Conservation (phyloP, 2,113 vertebrate species). For the Nanorana parkeri region DNA sequence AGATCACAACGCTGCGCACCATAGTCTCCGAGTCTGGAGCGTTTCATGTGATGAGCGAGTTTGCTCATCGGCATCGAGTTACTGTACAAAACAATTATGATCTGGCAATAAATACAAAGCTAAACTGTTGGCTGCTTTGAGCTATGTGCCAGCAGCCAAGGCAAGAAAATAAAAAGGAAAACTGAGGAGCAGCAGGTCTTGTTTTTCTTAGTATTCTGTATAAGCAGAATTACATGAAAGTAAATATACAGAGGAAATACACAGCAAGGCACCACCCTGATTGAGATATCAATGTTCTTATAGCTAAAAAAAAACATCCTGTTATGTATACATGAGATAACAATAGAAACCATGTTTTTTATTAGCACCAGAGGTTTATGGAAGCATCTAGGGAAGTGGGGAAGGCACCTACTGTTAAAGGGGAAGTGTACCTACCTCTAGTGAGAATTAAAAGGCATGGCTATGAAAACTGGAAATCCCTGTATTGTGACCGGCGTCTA, state of each 20-base stretch:
- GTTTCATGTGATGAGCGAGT: no score
- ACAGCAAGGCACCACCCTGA: constrained; percentile 45
- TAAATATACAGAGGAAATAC: constrained; percentile 44
- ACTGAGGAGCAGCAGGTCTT: not conserved
- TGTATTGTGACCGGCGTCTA: no score
- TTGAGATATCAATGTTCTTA: constrained; percentile 31
- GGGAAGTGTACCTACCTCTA: not conserved
- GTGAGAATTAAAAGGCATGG: no score
- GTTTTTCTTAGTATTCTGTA: constrained; percentile 4
- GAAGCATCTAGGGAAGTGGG: not conserved
- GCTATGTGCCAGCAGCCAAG: no score
- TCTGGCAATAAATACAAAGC: no score
- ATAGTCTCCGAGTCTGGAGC: no score
- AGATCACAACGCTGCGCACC: no score
- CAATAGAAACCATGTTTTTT: not conserved
- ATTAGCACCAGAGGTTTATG: constrained; percentile 16
- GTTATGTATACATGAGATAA: constrained; percentile 35
- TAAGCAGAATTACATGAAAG: constrained; percentile 27
- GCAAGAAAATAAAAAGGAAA: not conserved
- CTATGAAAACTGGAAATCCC: no score
- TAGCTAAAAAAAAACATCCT: constrained; percentile 42
- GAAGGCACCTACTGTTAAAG: not conserved
- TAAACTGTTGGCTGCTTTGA: no score
- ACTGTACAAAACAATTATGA: no score
- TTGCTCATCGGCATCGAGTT: no score